Base-by-base conservation (phyloP, 2,797 vertebrate genomes). In the Syngnathus rostellatus region DNA sequence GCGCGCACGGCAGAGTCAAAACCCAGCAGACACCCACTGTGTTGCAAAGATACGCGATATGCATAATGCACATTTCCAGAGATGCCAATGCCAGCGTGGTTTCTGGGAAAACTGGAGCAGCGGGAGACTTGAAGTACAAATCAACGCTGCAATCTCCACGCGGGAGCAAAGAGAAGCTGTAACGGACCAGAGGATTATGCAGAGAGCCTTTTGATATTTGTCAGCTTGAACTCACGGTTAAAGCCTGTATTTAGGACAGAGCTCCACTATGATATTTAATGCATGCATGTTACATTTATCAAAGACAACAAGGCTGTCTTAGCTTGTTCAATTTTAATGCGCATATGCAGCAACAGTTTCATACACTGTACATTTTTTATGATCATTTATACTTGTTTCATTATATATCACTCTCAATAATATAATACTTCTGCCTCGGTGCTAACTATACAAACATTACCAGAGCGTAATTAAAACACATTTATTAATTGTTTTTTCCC, bases 31-130 rank as follows among this genome's bases (percentile, higher is more conserved):
- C 70, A 62, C 50, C n/a, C 38, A 65, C 60, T 78, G 64, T 71
- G 69, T 75, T 1, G 0, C 66, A 67, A 75, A 72, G 75, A 82
- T 78, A 72, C 58, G 67, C 62, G 74, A 72, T 70, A 66, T 63
- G 77, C 59, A 71, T 69, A 66, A 72, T 45, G 63, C 64, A 63
- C 54, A 62, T 50, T 73, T 70, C 46, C 70, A 72, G 72, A 65
- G 62, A 79, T 77, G 68, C 69, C 70, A 70, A 46, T 8, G 5
- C 37, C 58, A 61, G 68, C 61, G 67, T 59, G 46, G 23, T 41
- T 43, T 1, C 41, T 54, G 58, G 41, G 46, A 67, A 80, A 79
- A 80, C 16, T 64, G 38, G 63, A 82, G 55, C 62, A 63, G 71
- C 68, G 68, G 72, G 72, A 40, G 63, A 68, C 65, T 59, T 58